Percentiles rank a stretch among this genome's conserved stretches.
phyloP scores from a whole-genome alignment of 2,888 invertebrate species.

The Lagria hirta region DNA sequence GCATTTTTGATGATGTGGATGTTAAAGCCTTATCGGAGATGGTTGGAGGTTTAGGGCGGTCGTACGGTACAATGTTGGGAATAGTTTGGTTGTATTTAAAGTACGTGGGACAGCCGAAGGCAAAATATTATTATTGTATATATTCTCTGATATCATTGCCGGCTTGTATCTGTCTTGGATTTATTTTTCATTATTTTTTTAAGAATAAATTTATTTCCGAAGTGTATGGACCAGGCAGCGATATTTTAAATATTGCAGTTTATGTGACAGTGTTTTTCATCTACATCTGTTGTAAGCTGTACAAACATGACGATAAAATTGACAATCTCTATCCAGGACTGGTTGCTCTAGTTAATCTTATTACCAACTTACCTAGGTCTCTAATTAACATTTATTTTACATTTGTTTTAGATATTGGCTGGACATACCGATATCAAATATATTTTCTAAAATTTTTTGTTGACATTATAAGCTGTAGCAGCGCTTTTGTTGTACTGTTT shows the following conservation, averaged over 20 bases:
- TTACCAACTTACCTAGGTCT: constrained; percentile 21
- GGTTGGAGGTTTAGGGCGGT: constrained; percentile 10
- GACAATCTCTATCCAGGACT: constrained; percentile 11
- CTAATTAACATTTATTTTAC: constrained; percentile 21
- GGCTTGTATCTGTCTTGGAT: constrained; percentile 5
- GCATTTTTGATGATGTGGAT: constrained; percentile 4
- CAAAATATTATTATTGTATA: constrained; percentile 4
- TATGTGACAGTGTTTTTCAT: constrained; percentile 15
- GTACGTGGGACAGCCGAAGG: constrained; percentile 6
- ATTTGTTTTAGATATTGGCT: constrained; percentile 21
- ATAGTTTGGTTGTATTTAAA: constrained; percentile 16
- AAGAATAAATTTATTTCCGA: constrained; percentile 17
- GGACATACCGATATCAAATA: constrained; percentile 20
- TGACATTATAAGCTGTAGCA: constrained; percentile 13
- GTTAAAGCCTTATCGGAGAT: constrained; percentile 10
- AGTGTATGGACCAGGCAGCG: constrained; percentile 18
- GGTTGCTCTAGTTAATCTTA: constrained; percentile 20
- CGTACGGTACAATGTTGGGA: constrained; percentile 16
- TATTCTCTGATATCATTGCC: constrained; percentile 15
- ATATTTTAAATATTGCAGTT: constrained; percentile 12
- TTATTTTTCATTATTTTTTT: constrained; percentile 14
- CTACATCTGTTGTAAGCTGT: constrained; percentile 14
- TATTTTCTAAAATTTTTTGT: constrained; percentile 23
- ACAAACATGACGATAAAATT: constrained; percentile 1
- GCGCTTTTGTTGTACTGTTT: constrained; percentile 16